Evolutionary conservation across 2,888 invertebrate species (phyloP), one percentile per base, ranked within the genome.

Genomic region (Drosophila pseudotakahashii): DNA sequence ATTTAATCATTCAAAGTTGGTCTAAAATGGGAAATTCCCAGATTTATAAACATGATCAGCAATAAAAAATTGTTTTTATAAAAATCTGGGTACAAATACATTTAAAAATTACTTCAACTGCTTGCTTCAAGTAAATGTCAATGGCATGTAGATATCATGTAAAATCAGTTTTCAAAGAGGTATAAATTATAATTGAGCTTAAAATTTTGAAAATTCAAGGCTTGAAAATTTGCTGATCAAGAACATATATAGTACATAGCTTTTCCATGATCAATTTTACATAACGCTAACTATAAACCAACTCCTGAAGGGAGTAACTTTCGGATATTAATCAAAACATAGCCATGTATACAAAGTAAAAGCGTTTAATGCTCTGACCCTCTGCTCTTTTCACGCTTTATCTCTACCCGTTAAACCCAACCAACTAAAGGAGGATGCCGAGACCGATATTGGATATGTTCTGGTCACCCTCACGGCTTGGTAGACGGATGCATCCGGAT

Each of bases 391-490:
- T 81, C 80, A 81, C 79, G 86, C 81, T 82, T 73, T 47, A 58
- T 73, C 45, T 51, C 51, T 57, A 55, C 57, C 57, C 57, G 54
- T 45, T 32, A 11, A 45, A 45, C 19, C 36, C 53, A 73, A 59
- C 63, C 68, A 71, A 62, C 73, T 48, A 75, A 95, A 95, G 95
- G 95, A 94, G 92, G 95, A 95, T 91, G 92, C 94, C 91, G 93
- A 93, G 91, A 93, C 93, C 90, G 93, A 94, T 76, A 93, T 94
- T 91, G 95, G 94, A 92, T 93, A 94, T 91, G 93, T 95, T 91
- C 94, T 95, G 91, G 94, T 94, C 89, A 93, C 94, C 86, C 91
- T 95, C 92, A 93, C 93, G 92, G 94, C 94, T 92, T 94, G 94
- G 91, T 92, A 92, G 85, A 84, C 57, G 39, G 68, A 67, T 36